Evolutionary conservation across 2,113 vertebrate genomes (phyloP), one percentile per base, ranked within the genome.

Genomic region (Isichthys henryi): DNA sequence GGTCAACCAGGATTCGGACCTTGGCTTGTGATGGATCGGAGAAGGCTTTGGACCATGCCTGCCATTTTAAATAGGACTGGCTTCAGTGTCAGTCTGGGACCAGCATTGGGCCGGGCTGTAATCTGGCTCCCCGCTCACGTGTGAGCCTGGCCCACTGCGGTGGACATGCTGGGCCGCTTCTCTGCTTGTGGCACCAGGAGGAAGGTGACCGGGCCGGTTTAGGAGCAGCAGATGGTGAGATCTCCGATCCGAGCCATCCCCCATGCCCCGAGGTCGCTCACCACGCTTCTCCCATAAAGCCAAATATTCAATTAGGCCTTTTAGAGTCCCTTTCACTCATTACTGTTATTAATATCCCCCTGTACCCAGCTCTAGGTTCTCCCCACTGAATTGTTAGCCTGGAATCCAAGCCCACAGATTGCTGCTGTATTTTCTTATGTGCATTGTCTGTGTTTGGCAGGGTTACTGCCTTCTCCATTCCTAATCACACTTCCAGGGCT

Each of bases 251-350:
- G 15, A 52, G 27, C 85, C 31, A 9, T 11, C 27, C 6, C 27
- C n/a, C 50, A 27, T 2, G 21, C 46, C 48, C 84, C 1, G 43
- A 46, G 83, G 53, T 56, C 7, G 4, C 85, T 86, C n/a, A 35
- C 48, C 48, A 53, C 15, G 6, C n/a, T 56, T 56, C 13, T 52
- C 19, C 27, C 27, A 87, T 35, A 48, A 39, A 53, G 85, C 85
- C 85, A 87, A 19, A 87, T 87, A 87, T 87, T 87, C 50, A 87
- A 53, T 86, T 86, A 86, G n/a, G 13, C 85, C 15, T 10, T 53
- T 56, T 35, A 87, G 27, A 50, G 48, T 10, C 49, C 39, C 35
- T 48, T n/a, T n/a, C 0, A 35, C 35, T 23, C 19, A 46, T 53
- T 87, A 35, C 85, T 87, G 9, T 87, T 56, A 87, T 53, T 50